These are phyloP conservation scores for Geothlypis trichas DNA, from an alignment of 2,113 vertebrate species.

Conservation along the genomic window DNA sequence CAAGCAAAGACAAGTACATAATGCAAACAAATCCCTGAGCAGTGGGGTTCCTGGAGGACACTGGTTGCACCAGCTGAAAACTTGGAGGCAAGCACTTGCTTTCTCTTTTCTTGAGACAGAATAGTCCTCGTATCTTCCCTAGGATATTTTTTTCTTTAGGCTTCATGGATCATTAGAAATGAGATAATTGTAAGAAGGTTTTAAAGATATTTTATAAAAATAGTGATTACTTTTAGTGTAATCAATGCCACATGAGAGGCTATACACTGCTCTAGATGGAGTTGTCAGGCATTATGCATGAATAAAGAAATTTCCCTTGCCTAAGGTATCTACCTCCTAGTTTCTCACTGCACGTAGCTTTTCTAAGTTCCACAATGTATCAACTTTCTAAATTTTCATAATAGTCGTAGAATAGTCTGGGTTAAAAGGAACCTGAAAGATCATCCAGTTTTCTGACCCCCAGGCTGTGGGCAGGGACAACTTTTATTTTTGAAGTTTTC, in stretches of 20 bases:
- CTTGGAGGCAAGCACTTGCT: background rate
- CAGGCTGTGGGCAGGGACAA: rapidly evolving
- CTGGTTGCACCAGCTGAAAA: background rate
- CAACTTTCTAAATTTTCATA: background rate
- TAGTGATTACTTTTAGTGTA: background rate
- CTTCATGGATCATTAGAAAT: background rate
- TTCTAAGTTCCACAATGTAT: background rate
- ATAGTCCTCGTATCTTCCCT: background rate
- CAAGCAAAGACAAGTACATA: background rate
- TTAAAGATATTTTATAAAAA: slow-evolving; percentile 19
- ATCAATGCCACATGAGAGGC: background rate
- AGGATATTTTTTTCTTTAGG: background rate
- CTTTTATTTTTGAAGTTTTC: background rate
- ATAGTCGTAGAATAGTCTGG: background rate
- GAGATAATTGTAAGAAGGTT: background rate
- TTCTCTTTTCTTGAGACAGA: background rate
- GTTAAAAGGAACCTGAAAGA: background rate
- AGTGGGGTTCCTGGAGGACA: background rate
- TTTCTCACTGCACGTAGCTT: background rate
- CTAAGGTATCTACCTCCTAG: background rate
- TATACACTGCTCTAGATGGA: background rate
- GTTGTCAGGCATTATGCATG: background rate
- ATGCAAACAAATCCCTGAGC: background rate
- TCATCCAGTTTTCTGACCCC: background rate
- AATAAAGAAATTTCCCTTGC: slow-evolving; percentile 31